A percentile compares a stretch with the other conserved stretches of the same genome.
phyloP scores from a whole-genome alignment of 2,888 invertebrate genomes.

The Agrilus biguttatus region DNA sequence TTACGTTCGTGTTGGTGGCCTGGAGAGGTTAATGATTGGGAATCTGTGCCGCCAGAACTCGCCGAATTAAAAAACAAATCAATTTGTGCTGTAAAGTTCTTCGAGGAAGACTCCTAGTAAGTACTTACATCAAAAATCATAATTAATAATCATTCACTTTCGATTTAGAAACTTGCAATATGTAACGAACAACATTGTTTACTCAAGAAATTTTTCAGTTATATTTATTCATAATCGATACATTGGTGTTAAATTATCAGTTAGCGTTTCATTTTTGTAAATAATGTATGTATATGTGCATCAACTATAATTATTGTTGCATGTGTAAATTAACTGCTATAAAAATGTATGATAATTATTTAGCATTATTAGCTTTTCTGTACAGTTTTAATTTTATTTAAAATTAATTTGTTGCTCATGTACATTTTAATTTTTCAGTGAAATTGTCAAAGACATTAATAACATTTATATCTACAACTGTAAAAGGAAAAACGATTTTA shows the following conservation, averaged over 20 bases:
- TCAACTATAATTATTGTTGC: no score
- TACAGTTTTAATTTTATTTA: no score
- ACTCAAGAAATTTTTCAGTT: no score
- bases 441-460: conserved; percentile 58
- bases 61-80: conserved; percentile 52
- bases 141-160: conserved; percentile 2
- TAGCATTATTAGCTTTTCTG: no score
- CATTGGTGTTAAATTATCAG: no score
- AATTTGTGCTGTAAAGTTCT: conserved; percentile 73
- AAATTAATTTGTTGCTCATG: no score
- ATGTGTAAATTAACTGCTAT: background rate
- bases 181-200: no score
- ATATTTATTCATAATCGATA: no score
- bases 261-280: no score
- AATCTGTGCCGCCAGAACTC: conserved; percentile 51
- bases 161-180: background rate
- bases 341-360: background rate
- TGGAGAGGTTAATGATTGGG: conserved; percentile 52
- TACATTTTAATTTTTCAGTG: conserved; percentile 43
- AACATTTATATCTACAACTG: conserved; percentile 67
- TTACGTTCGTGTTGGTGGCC: conserved; percentile 76
- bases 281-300: no score
- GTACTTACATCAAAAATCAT: conserved; percentile 23
- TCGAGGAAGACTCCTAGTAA: conserved; percentile 73
- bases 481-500: conserved; percentile 63